Conservation (phyloP, 2,888 invertebrate genomes). For the Eristalis tenax region DNA sequence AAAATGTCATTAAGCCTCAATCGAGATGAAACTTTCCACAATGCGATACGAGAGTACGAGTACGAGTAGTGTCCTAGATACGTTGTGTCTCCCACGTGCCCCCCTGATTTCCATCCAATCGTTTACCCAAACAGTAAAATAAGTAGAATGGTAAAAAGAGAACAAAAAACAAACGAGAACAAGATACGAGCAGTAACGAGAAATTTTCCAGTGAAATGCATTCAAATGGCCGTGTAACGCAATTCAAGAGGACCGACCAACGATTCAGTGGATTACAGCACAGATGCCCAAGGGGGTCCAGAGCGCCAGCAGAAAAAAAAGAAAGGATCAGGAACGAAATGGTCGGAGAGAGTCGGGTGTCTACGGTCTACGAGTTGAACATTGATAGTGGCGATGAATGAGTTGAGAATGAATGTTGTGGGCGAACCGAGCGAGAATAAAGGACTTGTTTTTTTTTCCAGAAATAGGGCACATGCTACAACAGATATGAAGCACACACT, state of each 20-base stretch:
- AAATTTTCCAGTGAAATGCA: conserved; percentile 45
- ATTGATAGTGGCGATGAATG: not conserved
- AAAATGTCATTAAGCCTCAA: not conserved
- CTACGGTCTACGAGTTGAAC: not conserved
- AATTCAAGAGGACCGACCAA: conserved; percentile 25
- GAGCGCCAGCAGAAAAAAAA: not conserved
- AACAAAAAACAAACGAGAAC: not conserved
- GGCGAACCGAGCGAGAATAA: not conserved
- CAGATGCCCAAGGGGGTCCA: not conserved
- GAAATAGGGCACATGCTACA: not conserved
- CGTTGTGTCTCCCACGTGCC: not conserved
- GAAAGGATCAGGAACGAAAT: conserved; percentile 4
- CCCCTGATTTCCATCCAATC: not conserved
- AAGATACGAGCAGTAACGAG: conserved; percentile 31
- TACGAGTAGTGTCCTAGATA: not conserved
- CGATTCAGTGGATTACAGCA: conserved; percentile 5
- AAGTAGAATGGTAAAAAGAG: not conserved
- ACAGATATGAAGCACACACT: not conserved
- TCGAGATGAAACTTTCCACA: conserved; percentile 49
- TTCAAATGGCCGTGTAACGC: conserved; percentile 31
- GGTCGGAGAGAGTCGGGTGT: not conserved
- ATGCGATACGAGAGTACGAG: not conserved
- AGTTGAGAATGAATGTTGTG: not conserved
- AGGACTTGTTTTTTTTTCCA: too few relatives aligned
- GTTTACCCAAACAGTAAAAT: not conserved